phyloP scores from a whole-genome alignment of 2,888 invertebrate genomes.

The Stenoptilia bipunctidactyla region DNA sequence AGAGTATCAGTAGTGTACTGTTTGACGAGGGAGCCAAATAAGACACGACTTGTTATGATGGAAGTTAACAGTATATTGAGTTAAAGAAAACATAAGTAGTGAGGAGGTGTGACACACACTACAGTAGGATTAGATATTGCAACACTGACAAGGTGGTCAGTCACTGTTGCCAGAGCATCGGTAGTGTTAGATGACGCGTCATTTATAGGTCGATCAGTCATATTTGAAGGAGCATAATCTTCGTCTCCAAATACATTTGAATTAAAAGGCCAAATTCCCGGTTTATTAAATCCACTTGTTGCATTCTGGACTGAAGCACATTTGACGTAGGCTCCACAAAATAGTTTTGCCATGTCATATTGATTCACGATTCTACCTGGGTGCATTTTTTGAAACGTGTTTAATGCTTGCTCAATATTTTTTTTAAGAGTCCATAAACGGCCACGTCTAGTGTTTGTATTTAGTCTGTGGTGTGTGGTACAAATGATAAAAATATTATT shows the following conservation, averaged over 20 bases:
- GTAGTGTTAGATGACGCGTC: too few species aligned
- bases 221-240: constrained; percentile 3
- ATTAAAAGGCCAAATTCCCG: constrained; percentile 7
- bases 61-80: too few species aligned
- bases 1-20: too few species aligned
- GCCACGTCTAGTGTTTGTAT: constrained; percentile 4
- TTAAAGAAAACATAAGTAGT: too few species aligned
- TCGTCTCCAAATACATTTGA: constrained; percentile 3
- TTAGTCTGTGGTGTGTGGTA: constrained; percentile 2
- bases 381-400: constrained; percentile 5
- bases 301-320: constrained; percentile 7
- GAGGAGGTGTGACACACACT: too few species aligned
- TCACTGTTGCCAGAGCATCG: too few species aligned
- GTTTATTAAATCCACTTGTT: constrained; percentile 1
- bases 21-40: too few species aligned
- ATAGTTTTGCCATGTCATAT: constrained; percentile 6
- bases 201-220: neutral
- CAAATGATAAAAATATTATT: constrained; percentile 3
- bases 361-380: constrained; percentile 7
- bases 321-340: constrained; percentile 6
- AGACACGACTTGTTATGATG: too few species aligned
- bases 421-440: neutral
- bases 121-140: too few species aligned
- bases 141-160: too few species aligned
- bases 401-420: constrained; percentile 3